Percentiles rank a stretch among this genome's conserved stretches.
Conservation (phyloP, 2,113 vertebrate species). For the Chamaetylas fuelleborni region DNA sequence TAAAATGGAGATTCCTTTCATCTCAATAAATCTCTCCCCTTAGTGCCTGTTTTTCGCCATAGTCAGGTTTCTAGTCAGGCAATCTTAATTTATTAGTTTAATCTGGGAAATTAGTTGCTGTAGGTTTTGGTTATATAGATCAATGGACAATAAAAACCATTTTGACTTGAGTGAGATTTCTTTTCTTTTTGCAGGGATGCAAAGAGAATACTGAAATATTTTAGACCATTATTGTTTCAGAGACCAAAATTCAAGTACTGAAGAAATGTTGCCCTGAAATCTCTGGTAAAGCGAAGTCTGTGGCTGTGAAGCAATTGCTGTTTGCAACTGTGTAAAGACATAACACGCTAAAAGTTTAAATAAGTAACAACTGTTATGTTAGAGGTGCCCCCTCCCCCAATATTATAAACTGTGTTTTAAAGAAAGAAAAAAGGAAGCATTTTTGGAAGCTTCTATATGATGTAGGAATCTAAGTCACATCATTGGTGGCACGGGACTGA, state of each 20-base stretch:
- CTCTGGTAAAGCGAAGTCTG: neutral
- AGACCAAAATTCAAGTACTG: neutral
- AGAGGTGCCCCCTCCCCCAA: neutral
- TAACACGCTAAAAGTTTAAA: neutral
- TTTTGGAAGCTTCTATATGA: neutral
- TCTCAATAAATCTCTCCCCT: neutral
- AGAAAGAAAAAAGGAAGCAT: neutral
- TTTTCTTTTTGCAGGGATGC: neutral
- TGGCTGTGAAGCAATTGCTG: neutral
- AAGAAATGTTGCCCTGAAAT: neutral
- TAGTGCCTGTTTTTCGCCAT: neutral
- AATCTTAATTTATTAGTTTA: slow-evolving; percentile 37
- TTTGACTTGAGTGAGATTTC: neutral
- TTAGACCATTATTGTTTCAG: neutral
- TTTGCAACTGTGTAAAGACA: neutral
- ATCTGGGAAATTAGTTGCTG: neutral
- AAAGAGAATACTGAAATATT: neutral
- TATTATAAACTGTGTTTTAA: neutral
- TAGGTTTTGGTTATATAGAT: neutral
- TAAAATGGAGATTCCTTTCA: neutral
- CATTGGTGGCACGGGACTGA: neutral
- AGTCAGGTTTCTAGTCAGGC: neutral
- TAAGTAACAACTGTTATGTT: neutral
- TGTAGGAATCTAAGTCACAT: neutral
- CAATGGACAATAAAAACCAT: neutral